Conservation (phyloP, 2,797 vertebrate species). For the Cossypha dichroa region DNA sequence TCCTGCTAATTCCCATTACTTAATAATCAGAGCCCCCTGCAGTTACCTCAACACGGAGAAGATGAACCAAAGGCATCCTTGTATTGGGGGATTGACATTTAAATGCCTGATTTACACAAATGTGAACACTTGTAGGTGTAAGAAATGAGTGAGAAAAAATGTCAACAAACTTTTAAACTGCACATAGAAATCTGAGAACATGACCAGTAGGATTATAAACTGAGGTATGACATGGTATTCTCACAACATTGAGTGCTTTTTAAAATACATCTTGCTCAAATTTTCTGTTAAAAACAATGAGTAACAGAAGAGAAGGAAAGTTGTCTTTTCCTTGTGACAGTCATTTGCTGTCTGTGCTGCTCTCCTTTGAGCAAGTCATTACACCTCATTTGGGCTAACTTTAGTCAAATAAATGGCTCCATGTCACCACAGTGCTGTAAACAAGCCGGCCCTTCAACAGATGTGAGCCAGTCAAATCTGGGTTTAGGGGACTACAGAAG, state of each 20-base stretch:
- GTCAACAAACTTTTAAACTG: not conserved
- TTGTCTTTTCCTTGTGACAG: not conserved
- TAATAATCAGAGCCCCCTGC: slow-evolving; percentile 25
- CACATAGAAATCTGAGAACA: not conserved
- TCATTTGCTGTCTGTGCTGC: not conserved
- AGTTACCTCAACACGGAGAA: not conserved
- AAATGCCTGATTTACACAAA: not conserved
- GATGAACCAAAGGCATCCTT: not conserved
- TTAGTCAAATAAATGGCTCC: not conserved
- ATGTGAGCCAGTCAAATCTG: not conserved
- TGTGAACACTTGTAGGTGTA: not conserved
- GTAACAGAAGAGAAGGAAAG: not conserved
- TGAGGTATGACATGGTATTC: not conserved
- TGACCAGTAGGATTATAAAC: not conserved
- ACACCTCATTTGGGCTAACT: not conserved
- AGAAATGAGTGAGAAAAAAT: not conserved
- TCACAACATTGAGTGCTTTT: not conserved
- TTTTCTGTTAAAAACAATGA: not conserved
- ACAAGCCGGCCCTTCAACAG: not conserved
- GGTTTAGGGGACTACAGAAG: not conserved
- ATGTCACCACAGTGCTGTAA: not conserved
- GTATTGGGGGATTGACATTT: not conserved
- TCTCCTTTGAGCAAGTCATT: not conserved
- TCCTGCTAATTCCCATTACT: slow-evolving; percentile 52
- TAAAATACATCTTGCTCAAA: not conserved